Percentiles rank a stretch among this genome's conserved stretches.
Conservation (phyloP, 2,797 vertebrate genomes). For the Tragopan temminckii region DNA sequence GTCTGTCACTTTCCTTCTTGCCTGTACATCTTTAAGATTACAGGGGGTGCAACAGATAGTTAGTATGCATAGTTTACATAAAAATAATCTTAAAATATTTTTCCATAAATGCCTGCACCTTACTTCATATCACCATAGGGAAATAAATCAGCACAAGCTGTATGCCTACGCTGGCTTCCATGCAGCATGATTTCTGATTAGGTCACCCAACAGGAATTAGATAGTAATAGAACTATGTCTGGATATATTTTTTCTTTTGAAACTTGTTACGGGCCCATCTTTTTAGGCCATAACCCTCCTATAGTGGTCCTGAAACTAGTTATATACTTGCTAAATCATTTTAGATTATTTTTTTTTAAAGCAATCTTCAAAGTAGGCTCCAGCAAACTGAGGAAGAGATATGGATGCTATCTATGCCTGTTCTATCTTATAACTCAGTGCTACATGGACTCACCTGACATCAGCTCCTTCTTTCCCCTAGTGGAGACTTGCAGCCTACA, state of each 20-base stretch:
- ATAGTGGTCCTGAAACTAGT: neutral
- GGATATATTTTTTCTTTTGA: neutral
- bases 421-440: neutral
- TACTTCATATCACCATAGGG: neutral
- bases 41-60: neutral
- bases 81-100: neutral
- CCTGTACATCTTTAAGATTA: neutral
- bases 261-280: neutral
- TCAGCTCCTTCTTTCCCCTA: accelerated
- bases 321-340: neutral
- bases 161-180: neutral
- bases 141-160: neutral
- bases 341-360: too few species aligned
- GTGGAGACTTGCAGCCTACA: neutral
- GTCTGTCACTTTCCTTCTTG: accelerated
- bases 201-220: neutral
- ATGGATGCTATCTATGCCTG: accelerated
- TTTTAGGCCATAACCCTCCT: neutral
- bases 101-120: neutral
- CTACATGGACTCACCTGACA: accelerated
- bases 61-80: neutral
- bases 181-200: neutral
- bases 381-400: neutral
- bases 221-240: neutral
- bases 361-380: neutral